Percentiles rank a stretch among this genome's conserved stretches.
phyloP scores from a whole-genome alignment of 1,140 invertebrate genomes.

The Drosophila tsacasi region DNA sequence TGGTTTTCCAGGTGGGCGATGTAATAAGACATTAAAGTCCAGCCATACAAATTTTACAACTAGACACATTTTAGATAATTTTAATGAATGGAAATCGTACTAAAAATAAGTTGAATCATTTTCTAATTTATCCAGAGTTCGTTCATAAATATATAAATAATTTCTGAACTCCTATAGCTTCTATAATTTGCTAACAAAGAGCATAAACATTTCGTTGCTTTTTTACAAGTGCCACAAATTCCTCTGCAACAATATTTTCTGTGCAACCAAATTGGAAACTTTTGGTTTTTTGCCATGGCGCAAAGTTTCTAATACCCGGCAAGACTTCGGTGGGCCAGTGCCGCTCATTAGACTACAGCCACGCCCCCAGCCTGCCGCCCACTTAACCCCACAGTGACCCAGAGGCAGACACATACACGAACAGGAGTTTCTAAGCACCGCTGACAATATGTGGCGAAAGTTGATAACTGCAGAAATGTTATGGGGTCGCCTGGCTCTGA shows the following conservation, averaged over 20 bases:
- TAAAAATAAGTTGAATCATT: neutral
- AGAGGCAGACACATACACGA: neutral
- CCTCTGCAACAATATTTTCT: conserved; percentile 42
- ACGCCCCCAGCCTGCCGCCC: conserved; percentile 10
- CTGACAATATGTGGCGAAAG: conserved; percentile 52
- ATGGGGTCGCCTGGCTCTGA: conserved; percentile 5
- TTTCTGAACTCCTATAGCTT: too few relatives aligned
- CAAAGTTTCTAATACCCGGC: conserved; percentile 58
- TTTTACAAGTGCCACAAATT: neutral
- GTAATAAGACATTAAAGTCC: neutral
- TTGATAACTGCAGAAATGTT: conserved; percentile 47
- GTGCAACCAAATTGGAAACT: conserved; percentile 46
- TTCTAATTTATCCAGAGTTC: neutral
- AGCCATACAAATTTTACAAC: neutral
- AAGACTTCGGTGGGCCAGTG: conserved; percentile 39
- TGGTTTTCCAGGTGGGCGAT: neutral
- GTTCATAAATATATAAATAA: neutral
- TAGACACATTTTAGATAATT: neutral
- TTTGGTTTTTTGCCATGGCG: conserved; percentile 47
- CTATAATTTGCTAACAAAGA: neutral
- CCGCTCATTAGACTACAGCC: conserved; percentile 50
- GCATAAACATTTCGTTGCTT: neutral
- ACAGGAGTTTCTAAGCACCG: conserved; percentile 27
- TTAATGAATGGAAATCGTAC: neutral
- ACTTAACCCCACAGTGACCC: conserved; percentile 30